Conservation (phyloP, 2,113 vertebrate species). For the Eurypyga helias region DNA sequence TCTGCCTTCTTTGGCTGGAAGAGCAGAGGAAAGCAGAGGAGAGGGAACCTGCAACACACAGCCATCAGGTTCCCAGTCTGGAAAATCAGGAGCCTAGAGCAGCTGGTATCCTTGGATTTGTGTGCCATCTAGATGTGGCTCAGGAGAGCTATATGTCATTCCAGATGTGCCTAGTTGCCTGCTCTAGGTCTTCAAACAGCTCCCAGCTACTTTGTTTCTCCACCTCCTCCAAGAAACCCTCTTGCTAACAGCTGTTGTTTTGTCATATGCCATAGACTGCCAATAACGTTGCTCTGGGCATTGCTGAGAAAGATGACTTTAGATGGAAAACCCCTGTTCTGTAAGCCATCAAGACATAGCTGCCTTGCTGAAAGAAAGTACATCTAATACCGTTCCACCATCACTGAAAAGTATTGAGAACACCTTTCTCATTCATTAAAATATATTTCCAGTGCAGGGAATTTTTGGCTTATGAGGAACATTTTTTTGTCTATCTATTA, state of each 20-base stretch:
- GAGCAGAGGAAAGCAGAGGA: not conserved
- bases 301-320: not conserved
- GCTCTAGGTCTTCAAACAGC: not conserved
- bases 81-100: not conserved
- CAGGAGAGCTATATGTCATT: not conserved
- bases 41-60: rapidly evolving
- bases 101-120: not conserved
- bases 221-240: not conserved
- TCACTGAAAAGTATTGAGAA: not conserved
- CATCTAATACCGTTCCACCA: not conserved
- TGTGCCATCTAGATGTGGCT: not conserved
- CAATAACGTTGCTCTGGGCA: not conserved
- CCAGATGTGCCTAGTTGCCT: not conserved
- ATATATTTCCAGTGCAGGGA: not conserved
- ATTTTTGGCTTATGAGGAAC: not conserved
- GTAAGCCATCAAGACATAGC: not conserved
- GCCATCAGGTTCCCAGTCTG: not conserved
- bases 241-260: not conserved
- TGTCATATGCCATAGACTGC: not conserved
- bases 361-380: not conserved
- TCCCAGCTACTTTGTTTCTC: not conserved
- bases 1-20: not conserved
- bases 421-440: not conserved
- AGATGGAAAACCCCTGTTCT: not conserved
- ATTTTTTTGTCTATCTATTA: not conserved